Percentiles rank a stretch among this genome's conserved stretches.
Evolutionary conservation across 1,140 invertebrate genomes (phyloP).

Genomic region (Macrocentrus cingulum): DNA sequence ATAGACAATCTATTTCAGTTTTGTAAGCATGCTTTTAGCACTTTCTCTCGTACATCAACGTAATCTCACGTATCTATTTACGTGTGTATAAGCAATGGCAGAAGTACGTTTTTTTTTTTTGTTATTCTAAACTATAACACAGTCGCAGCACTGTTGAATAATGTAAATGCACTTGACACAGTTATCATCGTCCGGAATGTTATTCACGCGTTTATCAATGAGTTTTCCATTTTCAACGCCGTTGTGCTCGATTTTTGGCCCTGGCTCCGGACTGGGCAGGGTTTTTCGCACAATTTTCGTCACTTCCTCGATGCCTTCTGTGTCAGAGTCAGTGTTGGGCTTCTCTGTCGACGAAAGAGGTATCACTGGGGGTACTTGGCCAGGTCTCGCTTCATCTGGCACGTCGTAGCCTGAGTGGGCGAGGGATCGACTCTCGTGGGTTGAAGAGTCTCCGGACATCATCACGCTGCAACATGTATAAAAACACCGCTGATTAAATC

Average conservation of each 20-base stretch:
- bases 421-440: constrained; percentile 38
- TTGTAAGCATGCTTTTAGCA: too few relatives aligned
- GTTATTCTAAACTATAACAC: constrained; percentile 53
- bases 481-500: not conserved
- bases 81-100: too few relatives aligned
- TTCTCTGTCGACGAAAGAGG: constrained; percentile 13
- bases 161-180: constrained; percentile 54
- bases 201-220: constrained; percentile 31
- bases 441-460: constrained; percentile 44
- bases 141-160: constrained; percentile 55
- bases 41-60: not conserved
- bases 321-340: constrained; percentile 28
- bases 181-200: constrained; percentile 45
- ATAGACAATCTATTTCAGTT: too few relatives aligned
- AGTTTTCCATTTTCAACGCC: constrained; percentile 36
- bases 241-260: constrained; percentile 45
- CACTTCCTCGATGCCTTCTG: constrained; percentile 40
- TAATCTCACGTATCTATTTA: not conserved
- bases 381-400: constrained; percentile 41
- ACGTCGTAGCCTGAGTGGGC: constrained; percentile 41
- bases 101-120: too few relatives aligned
- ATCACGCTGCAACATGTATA: constrained; percentile 48
- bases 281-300: constrained; percentile 39
- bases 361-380: constrained; percentile 34
- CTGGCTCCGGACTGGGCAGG: constrained; percentile 40